Evolutionary conservation across 2,113 vertebrate species (phyloP).

Genomic region (Solea solea): DNA sequence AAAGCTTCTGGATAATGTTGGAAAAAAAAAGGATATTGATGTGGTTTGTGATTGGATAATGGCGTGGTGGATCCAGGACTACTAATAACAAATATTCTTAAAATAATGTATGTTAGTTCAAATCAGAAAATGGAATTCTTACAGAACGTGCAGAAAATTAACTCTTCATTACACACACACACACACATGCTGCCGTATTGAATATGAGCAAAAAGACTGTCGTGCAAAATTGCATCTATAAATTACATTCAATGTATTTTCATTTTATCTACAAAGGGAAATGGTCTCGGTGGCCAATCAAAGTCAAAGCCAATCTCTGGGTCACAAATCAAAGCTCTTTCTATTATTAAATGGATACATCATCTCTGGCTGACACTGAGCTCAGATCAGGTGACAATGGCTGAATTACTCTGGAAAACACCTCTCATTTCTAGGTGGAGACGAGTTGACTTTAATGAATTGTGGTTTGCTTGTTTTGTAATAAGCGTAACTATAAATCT

Average conservation of each 20-base stretch:
- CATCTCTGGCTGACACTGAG: conserved; percentile 68
- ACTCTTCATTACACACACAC: too few relatives aligned
- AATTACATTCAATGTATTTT: conserved; percentile 77
- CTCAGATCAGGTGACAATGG: conserved; percentile 56
- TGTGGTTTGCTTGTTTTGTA: background rate
- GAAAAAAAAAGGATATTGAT: conserved; percentile 21
- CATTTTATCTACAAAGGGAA: conserved; percentile 75
- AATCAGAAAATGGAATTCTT: too few relatives aligned
- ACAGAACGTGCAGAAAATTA: too few relatives aligned
- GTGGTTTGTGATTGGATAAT: conserved; percentile 23
- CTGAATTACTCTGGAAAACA: conserved; percentile 61
- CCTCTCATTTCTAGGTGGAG: conserved; percentile 46
- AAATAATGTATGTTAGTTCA: too few relatives aligned
- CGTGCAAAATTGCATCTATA: conserved; percentile 74
- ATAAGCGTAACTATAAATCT: background rate
- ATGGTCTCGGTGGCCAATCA: conserved; percentile 72
- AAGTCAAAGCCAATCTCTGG: conserved; percentile 60
- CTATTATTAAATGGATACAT: conserved; percentile 79
- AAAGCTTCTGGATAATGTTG: conserved; percentile 4
- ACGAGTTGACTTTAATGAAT: conserved; percentile 25
- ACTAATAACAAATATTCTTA: too few relatives aligned
- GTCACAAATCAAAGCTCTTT: conserved; percentile 76
- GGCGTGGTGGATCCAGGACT: background rate
- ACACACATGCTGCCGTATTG: conserved; percentile 44
- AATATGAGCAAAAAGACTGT: conserved; percentile 63